Conservation (phyloP, 2,113 vertebrate genomes). For the Psephotus haematonotus region DNA sequence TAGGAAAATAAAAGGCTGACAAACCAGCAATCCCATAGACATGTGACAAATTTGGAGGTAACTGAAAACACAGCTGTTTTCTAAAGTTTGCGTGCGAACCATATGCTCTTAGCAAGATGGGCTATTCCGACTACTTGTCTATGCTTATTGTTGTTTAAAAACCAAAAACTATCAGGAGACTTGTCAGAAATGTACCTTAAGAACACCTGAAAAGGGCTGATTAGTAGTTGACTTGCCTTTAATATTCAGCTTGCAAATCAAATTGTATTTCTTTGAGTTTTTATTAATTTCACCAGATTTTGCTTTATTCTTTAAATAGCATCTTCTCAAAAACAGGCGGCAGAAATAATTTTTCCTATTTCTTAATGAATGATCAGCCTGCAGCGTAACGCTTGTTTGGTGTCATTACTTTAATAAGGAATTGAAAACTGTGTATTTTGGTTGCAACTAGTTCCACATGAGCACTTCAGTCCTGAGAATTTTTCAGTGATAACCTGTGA, state of each 20-base stretch:
- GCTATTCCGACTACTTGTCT: neutral
- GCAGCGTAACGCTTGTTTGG: neutral
- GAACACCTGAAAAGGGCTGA: neutral
- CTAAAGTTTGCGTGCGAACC: slow-evolving; percentile 12
- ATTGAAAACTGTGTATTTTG: neutral
- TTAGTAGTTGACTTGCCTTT: neutral
- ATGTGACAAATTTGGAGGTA: neutral
- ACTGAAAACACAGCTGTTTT: slow-evolving; percentile 58
- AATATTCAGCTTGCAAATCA: neutral
- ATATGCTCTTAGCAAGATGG: slow-evolving; percentile 12
- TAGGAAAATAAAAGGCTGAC: neutral
- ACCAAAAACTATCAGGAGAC: neutral
- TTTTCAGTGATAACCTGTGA: neutral
- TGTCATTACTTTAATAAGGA: slow-evolving; percentile 28
- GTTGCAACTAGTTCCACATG: neutral
- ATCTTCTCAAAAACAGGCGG: neutral
- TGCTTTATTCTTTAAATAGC: neutral
- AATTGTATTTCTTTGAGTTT: neutral
- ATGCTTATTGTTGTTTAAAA: neutral
- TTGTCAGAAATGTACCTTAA: slow-evolving; percentile 29
- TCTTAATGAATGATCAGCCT: neutral
- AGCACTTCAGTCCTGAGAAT: neutral
- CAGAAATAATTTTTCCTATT: neutral
- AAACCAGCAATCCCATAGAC: neutral
- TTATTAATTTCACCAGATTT: neutral